Percentiles rank a stretch among this genome's conserved stretches.
These are phyloP conservation scores for Catocala sponsa DNA, from an alignment of 2,888 invertebrate genomes.

Conservation along the genomic window DNA sequence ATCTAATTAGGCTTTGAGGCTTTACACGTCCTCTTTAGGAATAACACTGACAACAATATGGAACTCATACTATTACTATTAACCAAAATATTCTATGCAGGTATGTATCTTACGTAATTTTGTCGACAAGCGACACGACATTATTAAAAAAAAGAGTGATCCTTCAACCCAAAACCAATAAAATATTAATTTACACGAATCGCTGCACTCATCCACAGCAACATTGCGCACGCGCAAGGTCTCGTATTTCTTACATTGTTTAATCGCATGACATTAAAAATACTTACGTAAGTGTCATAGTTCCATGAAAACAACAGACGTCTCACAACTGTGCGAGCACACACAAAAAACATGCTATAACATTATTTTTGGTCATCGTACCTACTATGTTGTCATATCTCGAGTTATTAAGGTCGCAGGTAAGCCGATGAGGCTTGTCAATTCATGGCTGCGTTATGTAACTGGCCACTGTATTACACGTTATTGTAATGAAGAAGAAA, in stretches of 20 bases:
- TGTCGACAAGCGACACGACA: too few species aligned
- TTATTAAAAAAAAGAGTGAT: too few species aligned
- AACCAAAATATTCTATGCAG: too few species aligned
- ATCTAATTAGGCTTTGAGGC: too few species aligned
- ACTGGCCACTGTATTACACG: background rate
- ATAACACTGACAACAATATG: too few species aligned
- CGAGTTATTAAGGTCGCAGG: slow-evolving; percentile 4
- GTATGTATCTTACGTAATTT: too few species aligned
- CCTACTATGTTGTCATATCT: slow-evolving; percentile 14
- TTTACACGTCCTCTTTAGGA: too few species aligned
- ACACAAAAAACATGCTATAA: slow-evolving; percentile 41
- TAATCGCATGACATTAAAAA: slow-evolving; percentile 64
- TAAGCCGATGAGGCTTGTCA: background rate
- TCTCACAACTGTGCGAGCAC: slow-evolving; percentile 27
- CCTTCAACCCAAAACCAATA: too few species aligned
- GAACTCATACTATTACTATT: too few species aligned
- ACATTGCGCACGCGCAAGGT: slow-evolving; percentile 41
- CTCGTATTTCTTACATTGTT: slow-evolving; percentile 50
- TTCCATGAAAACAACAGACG: slow-evolving; percentile 50
- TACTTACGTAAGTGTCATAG: slow-evolving; percentile 75
- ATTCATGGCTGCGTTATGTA: background rate
- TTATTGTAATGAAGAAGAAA: too few species aligned
- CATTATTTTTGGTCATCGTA: slow-evolving; percentile 18
- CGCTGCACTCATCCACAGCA: slow-evolving; percentile 25
- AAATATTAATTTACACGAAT: too few species aligned